A percentile compares a stretch with the other conserved stretches of the same genome.
Evolutionary conservation across 2,797 vertebrate genomes (phyloP).

Genomic region (Heterohyrax brucei): DNA sequence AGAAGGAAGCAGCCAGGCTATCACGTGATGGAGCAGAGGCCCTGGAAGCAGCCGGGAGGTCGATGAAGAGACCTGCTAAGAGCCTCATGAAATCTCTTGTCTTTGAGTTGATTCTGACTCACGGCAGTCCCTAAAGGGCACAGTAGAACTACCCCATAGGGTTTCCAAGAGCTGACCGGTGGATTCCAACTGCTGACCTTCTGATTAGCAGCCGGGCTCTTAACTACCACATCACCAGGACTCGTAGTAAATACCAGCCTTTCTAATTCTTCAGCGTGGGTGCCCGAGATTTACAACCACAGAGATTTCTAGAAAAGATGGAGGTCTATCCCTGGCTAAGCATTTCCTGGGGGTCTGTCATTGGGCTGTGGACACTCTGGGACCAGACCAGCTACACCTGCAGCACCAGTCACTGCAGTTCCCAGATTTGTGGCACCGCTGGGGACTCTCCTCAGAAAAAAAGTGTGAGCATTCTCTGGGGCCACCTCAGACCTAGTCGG

Average conservation of each 20-base stretch:
- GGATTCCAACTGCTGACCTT: too few species aligned
- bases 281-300: neutral
- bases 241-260: conserved; percentile 66
- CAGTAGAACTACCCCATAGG: too few species aligned
- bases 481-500: neutral
- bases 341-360: neutral
- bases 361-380: neutral
- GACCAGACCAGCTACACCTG: neutral
- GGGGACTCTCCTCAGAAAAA: neutral
- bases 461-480: accelerated
- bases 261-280: conserved; percentile 81
- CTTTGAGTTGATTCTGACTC: too few species aligned
- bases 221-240: too few species aligned
- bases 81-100: neutral
- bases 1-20: conserved; percentile 84
- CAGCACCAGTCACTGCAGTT: neutral
- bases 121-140: too few species aligned
- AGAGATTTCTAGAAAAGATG: conserved; percentile 8
- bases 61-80: conserved; percentile 57
- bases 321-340: neutral
- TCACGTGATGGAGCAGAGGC: conserved; percentile 64
- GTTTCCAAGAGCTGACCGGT: too few species aligned
- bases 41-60: accelerated
- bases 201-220: too few species aligned
- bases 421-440: neutral